Evolutionary conservation across 2,113 vertebrate species (phyloP).

Genomic region (Saguinus midas): DNA sequence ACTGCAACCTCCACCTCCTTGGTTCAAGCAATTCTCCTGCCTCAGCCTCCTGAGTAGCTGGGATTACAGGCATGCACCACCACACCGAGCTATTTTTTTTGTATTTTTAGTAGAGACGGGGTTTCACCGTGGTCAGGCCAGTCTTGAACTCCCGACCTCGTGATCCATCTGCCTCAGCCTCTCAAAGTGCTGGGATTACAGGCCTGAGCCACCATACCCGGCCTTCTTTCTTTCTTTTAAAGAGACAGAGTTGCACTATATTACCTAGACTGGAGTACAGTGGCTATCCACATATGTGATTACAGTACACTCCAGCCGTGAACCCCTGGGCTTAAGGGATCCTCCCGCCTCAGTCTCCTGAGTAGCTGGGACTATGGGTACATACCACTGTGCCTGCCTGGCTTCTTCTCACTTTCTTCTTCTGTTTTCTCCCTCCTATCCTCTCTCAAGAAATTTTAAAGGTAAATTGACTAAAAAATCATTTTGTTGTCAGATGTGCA

Average conservation of each 20-base stretch:
- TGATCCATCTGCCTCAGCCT: no score
- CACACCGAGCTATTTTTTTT: no score
- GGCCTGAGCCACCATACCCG: no score
- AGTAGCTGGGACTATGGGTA: background rate
- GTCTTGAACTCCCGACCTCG: no score
- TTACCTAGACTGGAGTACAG: background rate
- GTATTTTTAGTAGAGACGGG: no score
- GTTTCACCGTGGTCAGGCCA: no score
- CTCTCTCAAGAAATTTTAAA: background rate
- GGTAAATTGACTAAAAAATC: background rate
- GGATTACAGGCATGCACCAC: no score
- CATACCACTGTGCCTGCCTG: no score
- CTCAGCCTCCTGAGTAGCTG: no score
- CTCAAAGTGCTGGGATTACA: no score
- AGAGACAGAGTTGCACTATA: background rate
- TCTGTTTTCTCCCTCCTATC: background rate
- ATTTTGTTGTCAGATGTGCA: background rate
- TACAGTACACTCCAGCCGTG: background rate
- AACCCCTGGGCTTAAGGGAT: background rate
- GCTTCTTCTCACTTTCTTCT: background rate
- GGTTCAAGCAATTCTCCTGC: no score
- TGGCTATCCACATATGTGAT: background rate
- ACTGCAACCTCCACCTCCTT: no score
- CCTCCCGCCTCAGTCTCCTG: background rate
- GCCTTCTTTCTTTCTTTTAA: background rate